phyloP scores from a whole-genome alignment of 2,113 vertebrate species.

The Stercorarius parasiticus region DNA sequence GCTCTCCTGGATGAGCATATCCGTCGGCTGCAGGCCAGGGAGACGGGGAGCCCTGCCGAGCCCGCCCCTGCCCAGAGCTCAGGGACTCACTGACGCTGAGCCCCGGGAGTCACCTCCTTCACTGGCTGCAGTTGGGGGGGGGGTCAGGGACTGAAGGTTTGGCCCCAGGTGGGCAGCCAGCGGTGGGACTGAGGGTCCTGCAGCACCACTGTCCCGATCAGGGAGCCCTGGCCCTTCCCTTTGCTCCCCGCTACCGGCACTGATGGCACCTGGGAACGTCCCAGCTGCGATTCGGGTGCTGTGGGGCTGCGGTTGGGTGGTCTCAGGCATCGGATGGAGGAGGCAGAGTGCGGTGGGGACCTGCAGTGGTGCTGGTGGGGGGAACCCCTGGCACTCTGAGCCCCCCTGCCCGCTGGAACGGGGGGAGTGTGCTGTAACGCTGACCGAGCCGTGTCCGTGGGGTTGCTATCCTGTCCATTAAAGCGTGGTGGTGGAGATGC shows the following conservation, averaged over 20 bases:
- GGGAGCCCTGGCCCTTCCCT: neutral
- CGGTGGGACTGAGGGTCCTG: accelerated
- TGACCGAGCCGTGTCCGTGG: accelerated
- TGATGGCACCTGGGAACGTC: accelerated
- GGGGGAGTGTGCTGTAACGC: accelerated
- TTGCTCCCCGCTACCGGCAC: neutral
- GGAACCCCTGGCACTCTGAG: accelerated
- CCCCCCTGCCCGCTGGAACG: accelerated
- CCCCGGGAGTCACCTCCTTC: accelerated
- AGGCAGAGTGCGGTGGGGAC: accelerated
- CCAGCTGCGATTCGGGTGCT: accelerated
- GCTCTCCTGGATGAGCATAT: slow-evolving; percentile 84
- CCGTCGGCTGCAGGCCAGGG: slow-evolving; percentile 59
- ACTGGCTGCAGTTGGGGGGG: accelerated
- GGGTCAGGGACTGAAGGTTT: accelerated
- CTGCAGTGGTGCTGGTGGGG: accelerated
- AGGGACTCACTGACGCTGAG: neutral
- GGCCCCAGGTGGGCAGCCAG: accelerated
- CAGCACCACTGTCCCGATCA: accelerated
- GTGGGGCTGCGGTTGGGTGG: accelerated
- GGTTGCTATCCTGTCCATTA: neutral
- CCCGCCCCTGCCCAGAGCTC: neutral
- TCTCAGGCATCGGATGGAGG: neutral
- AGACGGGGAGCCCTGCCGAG: neutral
- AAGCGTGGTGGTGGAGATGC: neutral